phyloP scores from a whole-genome alignment of 2,888 invertebrate species.

The Pyralis farinalis region DNA sequence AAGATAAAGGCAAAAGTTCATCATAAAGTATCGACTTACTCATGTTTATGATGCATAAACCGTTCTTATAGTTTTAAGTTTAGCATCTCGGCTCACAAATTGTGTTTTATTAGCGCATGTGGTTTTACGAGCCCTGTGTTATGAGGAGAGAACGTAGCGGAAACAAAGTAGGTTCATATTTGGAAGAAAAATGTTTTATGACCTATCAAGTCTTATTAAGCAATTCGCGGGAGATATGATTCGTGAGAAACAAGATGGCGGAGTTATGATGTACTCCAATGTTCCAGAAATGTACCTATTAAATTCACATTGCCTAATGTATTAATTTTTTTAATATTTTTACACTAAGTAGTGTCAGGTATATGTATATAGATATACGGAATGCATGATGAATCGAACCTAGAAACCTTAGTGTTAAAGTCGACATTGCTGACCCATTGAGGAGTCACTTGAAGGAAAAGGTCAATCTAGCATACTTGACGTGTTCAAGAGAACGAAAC shows the following conservation, averaged over 20 bases:
- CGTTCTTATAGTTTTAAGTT: constrained; percentile 63
- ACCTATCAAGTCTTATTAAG: constrained; percentile 7
- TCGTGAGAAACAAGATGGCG: background rate
- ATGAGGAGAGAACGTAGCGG: constrained; percentile 32
- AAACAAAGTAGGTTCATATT: constrained; percentile 29
- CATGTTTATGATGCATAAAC: constrained; percentile 60
- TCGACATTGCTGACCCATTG: too few species aligned
- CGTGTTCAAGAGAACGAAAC: too few species aligned
- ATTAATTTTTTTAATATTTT: too few species aligned
- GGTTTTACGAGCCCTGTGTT: constrained; percentile 49
- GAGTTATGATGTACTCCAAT: background rate
- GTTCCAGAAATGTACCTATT: too few species aligned
- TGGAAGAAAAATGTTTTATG: constrained; percentile 4
- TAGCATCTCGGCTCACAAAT: constrained; percentile 59
- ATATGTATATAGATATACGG: too few species aligned
- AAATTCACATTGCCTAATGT: too few species aligned
- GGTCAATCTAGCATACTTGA: too few species aligned
- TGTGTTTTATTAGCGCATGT: constrained; percentile 63
- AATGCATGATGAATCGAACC: too few species aligned
- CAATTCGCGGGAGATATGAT: background rate
- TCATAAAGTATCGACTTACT: constrained; percentile 26
- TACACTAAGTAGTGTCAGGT: too few species aligned
- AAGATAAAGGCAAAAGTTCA: constrained; percentile 8
- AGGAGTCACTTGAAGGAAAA: too few species aligned
- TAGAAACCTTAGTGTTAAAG: too few species aligned